phyloP scores from a whole-genome alignment of 1,140 invertebrate genomes.

The Drosophila tani region DNA sequence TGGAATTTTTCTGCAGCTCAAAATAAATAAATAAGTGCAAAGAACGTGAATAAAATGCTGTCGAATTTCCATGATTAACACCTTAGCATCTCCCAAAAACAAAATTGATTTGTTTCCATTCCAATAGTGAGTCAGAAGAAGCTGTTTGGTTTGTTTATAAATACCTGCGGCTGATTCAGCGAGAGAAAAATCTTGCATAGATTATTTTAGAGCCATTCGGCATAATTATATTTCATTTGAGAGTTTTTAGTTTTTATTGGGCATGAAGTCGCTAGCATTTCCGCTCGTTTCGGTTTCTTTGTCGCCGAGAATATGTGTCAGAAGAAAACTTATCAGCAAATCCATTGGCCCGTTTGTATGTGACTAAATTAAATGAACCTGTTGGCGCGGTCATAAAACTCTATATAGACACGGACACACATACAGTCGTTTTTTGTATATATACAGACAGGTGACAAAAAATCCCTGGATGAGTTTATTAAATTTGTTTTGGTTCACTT shows the following conservation, averaged over 20 bases:
- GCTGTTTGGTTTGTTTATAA: conserved; percentile 17
- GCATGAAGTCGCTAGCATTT: conserved; percentile 31
- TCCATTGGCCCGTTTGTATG: conserved; percentile 34
- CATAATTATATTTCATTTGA: conserved; percentile 21
- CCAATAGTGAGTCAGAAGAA: conserved; percentile 48
- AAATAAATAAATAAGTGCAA: conserved; percentile 45
- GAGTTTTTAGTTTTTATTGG: conserved; percentile 23
- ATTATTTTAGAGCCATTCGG: background rate
- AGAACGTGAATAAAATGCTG: conserved; percentile 21
- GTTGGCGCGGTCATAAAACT: conserved; percentile 53
- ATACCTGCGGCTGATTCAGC: conserved; percentile 31
- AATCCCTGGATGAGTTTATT: conserved; percentile 49
- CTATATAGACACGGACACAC: conserved; percentile 26
- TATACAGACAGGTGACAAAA: conserved; percentile 45
- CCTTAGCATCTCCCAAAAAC: conserved; percentile 41
- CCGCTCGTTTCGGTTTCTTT: conserved; percentile 27
- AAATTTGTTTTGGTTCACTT: conserved; percentile 33
- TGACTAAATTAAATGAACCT: conserved; percentile 77
- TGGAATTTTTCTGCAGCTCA: background rate
- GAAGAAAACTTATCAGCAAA: conserved; percentile 65
- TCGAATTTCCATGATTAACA: conserved; percentile 59
- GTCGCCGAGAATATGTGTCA: conserved; percentile 54
- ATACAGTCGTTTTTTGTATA: conserved; percentile 13
- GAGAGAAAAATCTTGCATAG: conserved; percentile 10
- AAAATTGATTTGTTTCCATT: conserved; percentile 56